These are phyloP conservation scores for Sarotherodon lohbergeri DNA, from an alignment of 2,113 vertebrate genomes.

Conservation along the genomic window DNA sequence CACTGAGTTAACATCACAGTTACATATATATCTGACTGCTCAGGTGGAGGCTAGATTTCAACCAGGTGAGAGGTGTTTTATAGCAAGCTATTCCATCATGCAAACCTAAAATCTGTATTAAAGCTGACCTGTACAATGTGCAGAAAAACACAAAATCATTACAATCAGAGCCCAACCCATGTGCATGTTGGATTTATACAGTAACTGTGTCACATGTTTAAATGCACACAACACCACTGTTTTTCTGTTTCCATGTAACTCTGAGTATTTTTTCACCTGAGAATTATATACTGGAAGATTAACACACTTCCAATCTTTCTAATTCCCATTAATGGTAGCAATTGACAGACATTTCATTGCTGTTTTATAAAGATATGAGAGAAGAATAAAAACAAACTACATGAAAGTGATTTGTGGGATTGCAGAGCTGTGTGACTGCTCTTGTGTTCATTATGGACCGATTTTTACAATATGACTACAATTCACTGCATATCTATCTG, in stretches of 20 bases:
- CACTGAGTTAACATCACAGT: neutral
- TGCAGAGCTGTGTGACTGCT: neutral
- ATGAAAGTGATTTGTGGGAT: neutral
- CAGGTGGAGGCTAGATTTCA: neutral
- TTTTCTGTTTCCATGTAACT: neutral
- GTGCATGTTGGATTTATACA: neutral
- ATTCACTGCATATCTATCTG: neutral
- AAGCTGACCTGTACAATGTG: neutral
- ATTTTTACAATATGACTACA: neutral
- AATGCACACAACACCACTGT: neutral
- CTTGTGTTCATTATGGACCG: neutral
- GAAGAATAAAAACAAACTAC: neutral
- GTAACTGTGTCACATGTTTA: neutral
- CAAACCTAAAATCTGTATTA: neutral
- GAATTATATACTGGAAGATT: neutral
- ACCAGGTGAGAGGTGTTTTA: neutral
- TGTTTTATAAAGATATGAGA: neutral
- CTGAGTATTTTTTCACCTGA: neutral
- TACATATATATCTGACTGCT: neutral
- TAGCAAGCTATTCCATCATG: neutral
- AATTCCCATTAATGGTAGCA: neutral
- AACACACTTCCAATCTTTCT: neutral
- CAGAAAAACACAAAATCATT: neutral
- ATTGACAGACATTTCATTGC: neutral
- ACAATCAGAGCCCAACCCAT: neutral